Evolutionary conservation across 2,797 vertebrate species (phyloP), one percentile per base, ranked within the genome.

Genomic region (Propithecus deckenii): DNA sequence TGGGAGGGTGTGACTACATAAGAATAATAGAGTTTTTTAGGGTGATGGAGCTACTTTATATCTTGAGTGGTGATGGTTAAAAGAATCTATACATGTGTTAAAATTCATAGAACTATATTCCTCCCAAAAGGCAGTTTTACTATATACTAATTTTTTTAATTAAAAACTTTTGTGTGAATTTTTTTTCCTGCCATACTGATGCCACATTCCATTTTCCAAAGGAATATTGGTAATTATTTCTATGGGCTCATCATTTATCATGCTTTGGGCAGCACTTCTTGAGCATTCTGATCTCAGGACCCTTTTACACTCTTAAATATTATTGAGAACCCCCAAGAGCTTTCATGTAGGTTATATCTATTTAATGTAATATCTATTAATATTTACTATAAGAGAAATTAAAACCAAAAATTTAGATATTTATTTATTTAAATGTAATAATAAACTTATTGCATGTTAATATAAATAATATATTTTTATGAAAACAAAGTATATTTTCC

Each of bases 381-480:
- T 91, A 57, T 63, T 93, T 90, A 74, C 38, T 85, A 0, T 90
- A 35, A 65, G 52, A 76, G 15, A 71, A 86, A 74, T 89, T 80
- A 92, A 89, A 78, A 23, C 28, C 67, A 30, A 75, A 80, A 78
- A 43, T 48, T 43, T 43, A 84, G 59, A 43, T 41, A 89, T 65
- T 83, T 30, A 85, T 65, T 83, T 30, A 69, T 80, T 91, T 13
- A 65, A 92, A 81, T 86, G 20, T 59, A 65, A 30, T 81, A 93
- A 41, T 80, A 95, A 89, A 23, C 5, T 41, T 78, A 72, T 65
- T 92, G 17, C 3, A 86, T 71, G 8, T 85, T 95, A 67, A 46
- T 52, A 76, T 61, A 92, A 93, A 71, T 86, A 61, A 72, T 48
- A 7, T 41, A 41, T 90, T 88, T 95, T 50, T 89, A 59, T 89